Percentiles rank a stretch among this genome's conserved stretches.
These are phyloP conservation scores for Accipiter cooperii DNA, from an alignment of 2,113 vertebrate genomes.

Conservation along the genomic window DNA sequence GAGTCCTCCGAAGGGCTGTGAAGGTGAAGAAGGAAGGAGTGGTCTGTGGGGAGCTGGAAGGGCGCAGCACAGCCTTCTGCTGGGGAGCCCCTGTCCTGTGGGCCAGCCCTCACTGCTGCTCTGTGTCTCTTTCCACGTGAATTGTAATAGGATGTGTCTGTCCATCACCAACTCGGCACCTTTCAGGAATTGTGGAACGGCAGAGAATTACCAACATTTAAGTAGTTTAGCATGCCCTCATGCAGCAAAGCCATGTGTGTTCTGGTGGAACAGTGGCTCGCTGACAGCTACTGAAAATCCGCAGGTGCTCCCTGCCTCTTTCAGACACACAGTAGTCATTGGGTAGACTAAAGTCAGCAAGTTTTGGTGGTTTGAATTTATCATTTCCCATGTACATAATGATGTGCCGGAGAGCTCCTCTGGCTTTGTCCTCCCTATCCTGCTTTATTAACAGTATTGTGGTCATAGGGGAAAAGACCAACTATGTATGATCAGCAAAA, in stretches of 20 bases:
- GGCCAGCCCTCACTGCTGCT: background rate
- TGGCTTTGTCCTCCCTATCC: background rate
- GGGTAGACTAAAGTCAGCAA: background rate
- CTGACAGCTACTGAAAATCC: background rate
- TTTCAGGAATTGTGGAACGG: background rate
- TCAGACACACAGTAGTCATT: background rate
- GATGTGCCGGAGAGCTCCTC: background rate
- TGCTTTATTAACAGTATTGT: background rate
- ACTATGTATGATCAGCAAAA: background rate
- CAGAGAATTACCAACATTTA: background rate
- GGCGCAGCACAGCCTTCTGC: background rate
- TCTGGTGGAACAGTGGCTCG: background rate
- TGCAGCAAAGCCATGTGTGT: background rate
- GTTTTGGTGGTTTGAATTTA: background rate
- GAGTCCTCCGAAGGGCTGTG: background rate
- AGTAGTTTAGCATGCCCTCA: background rate
- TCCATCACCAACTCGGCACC: background rate
- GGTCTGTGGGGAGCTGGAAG: background rate
- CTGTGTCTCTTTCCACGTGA: background rate
- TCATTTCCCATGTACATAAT: background rate
- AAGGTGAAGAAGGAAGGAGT: background rate
- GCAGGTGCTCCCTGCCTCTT: background rate
- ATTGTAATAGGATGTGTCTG: background rate
- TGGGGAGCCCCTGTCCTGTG: fast-evolving
- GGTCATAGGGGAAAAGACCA: background rate